These are phyloP conservation scores for Anarsia innoxiella DNA, from an alignment of 2,888 invertebrate species.

Conservation along the genomic window DNA sequence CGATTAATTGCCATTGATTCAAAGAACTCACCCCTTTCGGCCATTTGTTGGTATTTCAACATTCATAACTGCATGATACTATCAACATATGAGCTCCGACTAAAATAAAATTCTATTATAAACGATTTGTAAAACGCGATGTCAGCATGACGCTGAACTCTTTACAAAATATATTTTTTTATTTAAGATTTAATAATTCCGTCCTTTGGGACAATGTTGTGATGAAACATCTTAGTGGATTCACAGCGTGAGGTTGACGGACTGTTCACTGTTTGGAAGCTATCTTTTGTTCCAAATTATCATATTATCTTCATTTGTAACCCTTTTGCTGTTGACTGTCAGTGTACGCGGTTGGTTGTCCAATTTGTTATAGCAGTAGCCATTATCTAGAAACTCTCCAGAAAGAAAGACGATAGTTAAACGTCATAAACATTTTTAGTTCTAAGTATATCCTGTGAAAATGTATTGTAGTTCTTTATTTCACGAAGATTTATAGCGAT, in stretches of 20 bases:
- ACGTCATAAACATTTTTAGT: too few species aligned
- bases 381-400: too few species aligned
- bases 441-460: too few species aligned
- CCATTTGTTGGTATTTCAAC: conserved; percentile 50
- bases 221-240: conserved; percentile 57
- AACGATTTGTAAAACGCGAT: conserved; percentile 65
- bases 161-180: conserved; percentile 46
- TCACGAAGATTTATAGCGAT: too few species aligned
- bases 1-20: conserved; percentile 50
- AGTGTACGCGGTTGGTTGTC: too few species aligned
- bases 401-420: too few species aligned
- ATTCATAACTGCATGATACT: conserved; percentile 55
- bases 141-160: conserved; percentile 66
- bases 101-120: conserved; percentile 62
- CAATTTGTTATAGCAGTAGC: too few species aligned
- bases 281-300: conserved; percentile 46
- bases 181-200: conserved; percentile 53
- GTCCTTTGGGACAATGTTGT: conserved; percentile 54
- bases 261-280: conserved; percentile 60
- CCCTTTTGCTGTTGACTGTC: too few species aligned
- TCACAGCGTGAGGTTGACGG: conserved; percentile 57
- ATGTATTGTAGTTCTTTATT: too few species aligned
- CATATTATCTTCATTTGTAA: conserved; percentile 59
- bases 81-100: conserved; percentile 46
- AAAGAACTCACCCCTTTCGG: conserved; percentile 48